A percentile compares a stretch with the other conserved stretches of the same genome.
phyloP scores from a whole-genome alignment of 2,113 vertebrate species.

The Caretta caretta region DNA sequence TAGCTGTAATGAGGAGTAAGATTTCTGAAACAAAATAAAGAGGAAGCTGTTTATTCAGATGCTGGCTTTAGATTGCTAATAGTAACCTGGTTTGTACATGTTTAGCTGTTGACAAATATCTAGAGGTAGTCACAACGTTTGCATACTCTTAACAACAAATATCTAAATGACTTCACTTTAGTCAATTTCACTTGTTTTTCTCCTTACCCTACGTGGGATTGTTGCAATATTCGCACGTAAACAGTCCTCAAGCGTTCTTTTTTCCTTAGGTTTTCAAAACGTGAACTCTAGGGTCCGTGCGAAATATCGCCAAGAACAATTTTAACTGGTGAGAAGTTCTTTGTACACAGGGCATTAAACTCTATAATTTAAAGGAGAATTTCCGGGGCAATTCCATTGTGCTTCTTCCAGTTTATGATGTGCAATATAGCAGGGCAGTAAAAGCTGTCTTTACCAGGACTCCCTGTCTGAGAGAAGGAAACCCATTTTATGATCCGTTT shows the following conservation, averaged over 20 bases:
- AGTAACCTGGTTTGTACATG: constrained; percentile 7
- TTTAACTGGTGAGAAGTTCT: constrained; percentile 78
- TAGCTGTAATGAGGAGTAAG: constrained; percentile 1
- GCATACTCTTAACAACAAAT: background rate
- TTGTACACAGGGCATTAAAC: constrained; percentile 81
- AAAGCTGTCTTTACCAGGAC: constrained; percentile 78
- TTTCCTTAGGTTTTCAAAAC: constrained; percentile 27
- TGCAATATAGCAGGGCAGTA: constrained; percentile 85
- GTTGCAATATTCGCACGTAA: constrained; percentile 4
- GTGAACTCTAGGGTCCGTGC: constrained; percentile 63
- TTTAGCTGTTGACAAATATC: constrained; percentile 38
- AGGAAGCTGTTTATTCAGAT: background rate
- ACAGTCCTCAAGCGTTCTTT: constrained; percentile 6
- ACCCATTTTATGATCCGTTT: constrained; percentile 82
- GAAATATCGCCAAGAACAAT: constrained; percentile 67
- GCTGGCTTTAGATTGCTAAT: background rate
- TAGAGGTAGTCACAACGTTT: background rate
- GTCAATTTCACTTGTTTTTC: constrained; percentile 24
- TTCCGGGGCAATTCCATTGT: constrained; percentile 88
- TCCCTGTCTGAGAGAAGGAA: constrained; percentile 74
- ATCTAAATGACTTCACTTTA: background rate
- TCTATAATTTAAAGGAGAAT: constrained; percentile 84
- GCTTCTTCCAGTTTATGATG: constrained; percentile 85
- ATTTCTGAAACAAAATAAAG: background rate
- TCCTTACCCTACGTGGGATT: background rate